These are phyloP conservation scores for Pyrrhosoma nymphula DNA, from an alignment of 2,888 invertebrate species.

Conservation along the genomic window DNA sequence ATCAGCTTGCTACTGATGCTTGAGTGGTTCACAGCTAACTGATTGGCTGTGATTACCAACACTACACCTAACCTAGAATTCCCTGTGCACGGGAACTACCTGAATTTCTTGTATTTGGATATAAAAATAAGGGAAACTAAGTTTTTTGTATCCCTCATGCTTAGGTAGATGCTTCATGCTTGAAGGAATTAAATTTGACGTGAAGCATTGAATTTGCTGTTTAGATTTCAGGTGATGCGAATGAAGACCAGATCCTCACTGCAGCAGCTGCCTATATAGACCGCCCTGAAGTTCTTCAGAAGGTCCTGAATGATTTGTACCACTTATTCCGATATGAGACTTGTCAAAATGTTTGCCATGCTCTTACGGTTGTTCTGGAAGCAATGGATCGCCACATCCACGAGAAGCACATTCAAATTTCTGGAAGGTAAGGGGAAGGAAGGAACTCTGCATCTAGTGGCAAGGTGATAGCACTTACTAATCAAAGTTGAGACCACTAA, in stretches of 20 bases:
- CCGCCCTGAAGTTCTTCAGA: conserved; percentile 88
- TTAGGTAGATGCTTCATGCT: too few relatives aligned
- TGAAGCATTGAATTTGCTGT: conserved; percentile 71
- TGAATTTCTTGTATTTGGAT: too few relatives aligned
- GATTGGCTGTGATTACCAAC: too few relatives aligned
- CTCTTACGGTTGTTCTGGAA: conserved; percentile 89
- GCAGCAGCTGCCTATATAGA: conserved; percentile 92
- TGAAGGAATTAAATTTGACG: background rate
- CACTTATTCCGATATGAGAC: conserved; percentile 91
- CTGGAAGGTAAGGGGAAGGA: conserved; percentile 89
- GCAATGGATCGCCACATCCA: conserved; percentile 93
- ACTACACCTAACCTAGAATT: too few relatives aligned
- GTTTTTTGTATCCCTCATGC: too few relatives aligned
- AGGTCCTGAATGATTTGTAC: conserved; percentile 95
- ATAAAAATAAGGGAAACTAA: too few relatives aligned
- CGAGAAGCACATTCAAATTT: conserved; percentile 95
- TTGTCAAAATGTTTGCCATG: conserved; percentile 87
- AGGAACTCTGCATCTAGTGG: too few relatives aligned
- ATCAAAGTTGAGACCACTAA: too few relatives aligned
- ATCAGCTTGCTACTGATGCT: too few relatives aligned
- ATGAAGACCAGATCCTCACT: conserved; percentile 92
- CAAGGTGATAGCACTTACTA: too few relatives aligned
- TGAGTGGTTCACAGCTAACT: too few relatives aligned
- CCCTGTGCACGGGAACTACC: too few relatives aligned
- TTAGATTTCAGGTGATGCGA: conserved; percentile 94